Conservation (phyloP, 2,797 vertebrate species). For the Phoeniculus purpureus region DNA sequence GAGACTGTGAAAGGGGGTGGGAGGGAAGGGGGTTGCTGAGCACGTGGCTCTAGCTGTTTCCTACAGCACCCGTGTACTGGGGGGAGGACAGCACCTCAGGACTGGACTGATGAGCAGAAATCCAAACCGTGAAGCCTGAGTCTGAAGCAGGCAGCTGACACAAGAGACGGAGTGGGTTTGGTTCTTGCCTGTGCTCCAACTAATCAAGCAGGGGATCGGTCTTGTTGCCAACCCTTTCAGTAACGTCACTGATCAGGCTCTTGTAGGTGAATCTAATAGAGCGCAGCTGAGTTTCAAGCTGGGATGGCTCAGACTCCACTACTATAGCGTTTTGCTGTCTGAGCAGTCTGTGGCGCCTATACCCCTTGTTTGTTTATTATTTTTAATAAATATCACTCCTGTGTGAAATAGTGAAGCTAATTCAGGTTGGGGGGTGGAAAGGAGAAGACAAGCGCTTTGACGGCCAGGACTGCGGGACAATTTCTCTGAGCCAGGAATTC, state of each 20-base stretch:
- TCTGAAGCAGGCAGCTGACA: constrained; percentile 13
- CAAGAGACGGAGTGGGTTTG: neutral
- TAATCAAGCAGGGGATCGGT: constrained; percentile 11
- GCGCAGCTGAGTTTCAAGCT: neutral
- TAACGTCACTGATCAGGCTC: neutral
- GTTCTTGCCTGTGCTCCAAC: constrained; percentile 25
- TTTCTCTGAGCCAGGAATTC: constrained; percentile 24
- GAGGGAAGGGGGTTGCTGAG: neutral
- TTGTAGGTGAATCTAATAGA: neutral
- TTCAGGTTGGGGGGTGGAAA: neutral
- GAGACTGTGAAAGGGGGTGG: neutral
- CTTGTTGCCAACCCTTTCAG: constrained; percentile 14
- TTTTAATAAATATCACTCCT: constrained; percentile 33
- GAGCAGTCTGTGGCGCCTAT: constrained; percentile 66
- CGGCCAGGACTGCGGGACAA: neutral
- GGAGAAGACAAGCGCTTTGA: constrained; percentile 26
- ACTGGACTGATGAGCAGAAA: constrained; percentile 32
- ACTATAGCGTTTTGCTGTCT: constrained; percentile 17
- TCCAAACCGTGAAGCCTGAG: constrained; percentile 10
- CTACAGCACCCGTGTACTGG: neutral
- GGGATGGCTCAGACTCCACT: neutral
- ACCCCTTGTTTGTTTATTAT: constrained; percentile 28
- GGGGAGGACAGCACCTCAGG: neutral
- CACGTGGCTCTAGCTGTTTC: neutral
- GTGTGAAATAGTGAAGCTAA: neutral